Percentiles rank a stretch among this genome's conserved stretches.
These are phyloP conservation scores for Erebia ligea DNA, from an alignment of 2,888 invertebrate genomes.

Conservation along the genomic window DNA sequence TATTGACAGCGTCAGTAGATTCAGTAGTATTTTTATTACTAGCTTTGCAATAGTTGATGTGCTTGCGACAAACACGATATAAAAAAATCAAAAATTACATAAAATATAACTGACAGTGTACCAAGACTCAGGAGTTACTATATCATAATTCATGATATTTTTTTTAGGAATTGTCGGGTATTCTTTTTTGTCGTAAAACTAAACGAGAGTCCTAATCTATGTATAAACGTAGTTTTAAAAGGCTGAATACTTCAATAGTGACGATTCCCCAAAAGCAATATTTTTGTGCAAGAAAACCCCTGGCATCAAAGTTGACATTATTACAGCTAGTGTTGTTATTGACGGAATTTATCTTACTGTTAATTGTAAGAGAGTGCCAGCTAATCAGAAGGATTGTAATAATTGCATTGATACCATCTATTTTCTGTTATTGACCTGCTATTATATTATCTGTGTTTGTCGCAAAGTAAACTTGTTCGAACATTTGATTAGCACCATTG, in stretches of 20 bases:
- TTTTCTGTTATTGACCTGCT: background rate
- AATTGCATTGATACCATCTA: background rate
- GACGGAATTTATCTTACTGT: background rate
- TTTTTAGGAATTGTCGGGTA: background rate
- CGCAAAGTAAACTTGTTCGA: constrained; percentile 52
- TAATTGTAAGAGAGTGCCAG: background rate
- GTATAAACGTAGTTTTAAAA: background rate
- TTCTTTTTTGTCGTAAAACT: background rate
- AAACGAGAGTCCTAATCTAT: too few species aligned
- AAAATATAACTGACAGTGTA: background rate
- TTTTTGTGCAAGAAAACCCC: background rate
- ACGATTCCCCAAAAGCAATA: background rate
- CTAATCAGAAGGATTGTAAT: background rate
- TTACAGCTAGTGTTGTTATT: background rate
- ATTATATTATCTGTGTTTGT: constrained; percentile 54
- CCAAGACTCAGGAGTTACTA: background rate
- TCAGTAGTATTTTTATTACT: constrained; percentile 65
- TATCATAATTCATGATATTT: background rate
- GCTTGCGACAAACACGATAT: constrained; percentile 53
- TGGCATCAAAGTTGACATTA: background rate
- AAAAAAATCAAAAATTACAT: too few species aligned
- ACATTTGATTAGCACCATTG: constrained; percentile 77
- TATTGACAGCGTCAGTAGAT: constrained; percentile 65
- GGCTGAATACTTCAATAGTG: background rate
- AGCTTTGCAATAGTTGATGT: constrained; percentile 68